These are phyloP conservation scores for Cygnus buccinator DNA, from an alignment of 2,113 vertebrate genomes.

Conservation along the genomic window DNA sequence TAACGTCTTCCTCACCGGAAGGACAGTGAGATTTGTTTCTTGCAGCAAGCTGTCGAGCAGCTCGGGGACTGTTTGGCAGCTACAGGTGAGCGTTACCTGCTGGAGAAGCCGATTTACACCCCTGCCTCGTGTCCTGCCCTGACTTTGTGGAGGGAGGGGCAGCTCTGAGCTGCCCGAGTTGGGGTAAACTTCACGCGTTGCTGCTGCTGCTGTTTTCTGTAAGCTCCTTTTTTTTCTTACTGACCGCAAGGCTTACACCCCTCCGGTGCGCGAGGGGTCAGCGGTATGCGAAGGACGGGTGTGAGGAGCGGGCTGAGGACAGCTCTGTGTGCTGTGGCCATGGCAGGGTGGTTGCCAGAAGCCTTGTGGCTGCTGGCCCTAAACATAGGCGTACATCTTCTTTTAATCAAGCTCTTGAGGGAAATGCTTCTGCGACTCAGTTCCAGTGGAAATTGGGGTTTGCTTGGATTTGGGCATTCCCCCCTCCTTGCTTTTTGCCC, in stretches of 20 bases:
- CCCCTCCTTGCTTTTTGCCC: background rate
- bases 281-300: background rate
- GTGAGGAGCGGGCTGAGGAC: background rate
- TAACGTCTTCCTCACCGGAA: background rate
- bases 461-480: background rate
- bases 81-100: rapidly evolving
- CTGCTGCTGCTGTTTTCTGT: background rate
- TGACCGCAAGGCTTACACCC: background rate
- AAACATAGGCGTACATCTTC: background rate
- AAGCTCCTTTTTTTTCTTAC: rapidly evolving
- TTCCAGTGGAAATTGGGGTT: background rate
- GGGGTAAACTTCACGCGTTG: rapidly evolving
- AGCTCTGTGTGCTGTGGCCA: rapidly evolving
- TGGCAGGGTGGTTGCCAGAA: background rate
- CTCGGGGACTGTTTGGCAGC: background rate
- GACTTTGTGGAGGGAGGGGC: background rate
- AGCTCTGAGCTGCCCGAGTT: background rate
- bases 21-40: background rate
- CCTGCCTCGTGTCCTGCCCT: background rate
- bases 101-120: background rate
- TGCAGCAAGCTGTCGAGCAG: rapidly evolving
- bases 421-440: background rate
- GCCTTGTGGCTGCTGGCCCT: background rate
- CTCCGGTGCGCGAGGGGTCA: rapidly evolving
- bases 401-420: background rate